Percentiles rank a stretch among this genome's conserved stretches.
phyloP scores from a whole-genome alignment of 2,888 invertebrate genomes.

The Nineta flava region DNA sequence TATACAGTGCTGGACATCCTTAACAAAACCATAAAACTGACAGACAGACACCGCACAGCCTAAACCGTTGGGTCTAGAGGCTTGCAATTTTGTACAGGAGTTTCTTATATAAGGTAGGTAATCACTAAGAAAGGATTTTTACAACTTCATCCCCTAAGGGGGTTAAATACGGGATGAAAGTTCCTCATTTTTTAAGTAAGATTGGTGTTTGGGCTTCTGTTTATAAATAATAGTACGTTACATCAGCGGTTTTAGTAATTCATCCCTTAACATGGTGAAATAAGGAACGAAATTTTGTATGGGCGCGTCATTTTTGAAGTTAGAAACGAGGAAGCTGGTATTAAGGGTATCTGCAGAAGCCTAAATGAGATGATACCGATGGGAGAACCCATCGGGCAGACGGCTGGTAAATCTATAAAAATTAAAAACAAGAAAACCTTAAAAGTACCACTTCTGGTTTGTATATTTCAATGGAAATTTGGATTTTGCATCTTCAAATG shows the following conservation, averaged over 20 bases:
- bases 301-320: background rate
- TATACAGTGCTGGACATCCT: too few species aligned
- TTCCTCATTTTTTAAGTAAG: background rate
- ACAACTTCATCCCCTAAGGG: background rate
- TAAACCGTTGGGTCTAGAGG: background rate
- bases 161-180: background rate
- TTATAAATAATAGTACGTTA: background rate
- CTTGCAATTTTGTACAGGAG: background rate
- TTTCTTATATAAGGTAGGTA: too few species aligned
- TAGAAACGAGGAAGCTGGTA: background rate
- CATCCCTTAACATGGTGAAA: background rate
- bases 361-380: background rate
- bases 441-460: too few species aligned
- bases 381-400: background rate
- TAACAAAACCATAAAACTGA: too few species aligned
- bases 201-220: background rate
- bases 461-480: too few species aligned
- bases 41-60: background rate
- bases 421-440: too few species aligned
- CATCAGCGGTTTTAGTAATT: background rate
- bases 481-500: too few species aligned
- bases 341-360: background rate
- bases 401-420: background rate
- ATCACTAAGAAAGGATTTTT: background rate
- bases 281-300: background rate